A percentile compares a stretch with the other conserved stretches of the same genome.
phyloP scores from a whole-genome alignment of 1,140 invertebrate genomes.

The Argopecten irradians region DNA sequence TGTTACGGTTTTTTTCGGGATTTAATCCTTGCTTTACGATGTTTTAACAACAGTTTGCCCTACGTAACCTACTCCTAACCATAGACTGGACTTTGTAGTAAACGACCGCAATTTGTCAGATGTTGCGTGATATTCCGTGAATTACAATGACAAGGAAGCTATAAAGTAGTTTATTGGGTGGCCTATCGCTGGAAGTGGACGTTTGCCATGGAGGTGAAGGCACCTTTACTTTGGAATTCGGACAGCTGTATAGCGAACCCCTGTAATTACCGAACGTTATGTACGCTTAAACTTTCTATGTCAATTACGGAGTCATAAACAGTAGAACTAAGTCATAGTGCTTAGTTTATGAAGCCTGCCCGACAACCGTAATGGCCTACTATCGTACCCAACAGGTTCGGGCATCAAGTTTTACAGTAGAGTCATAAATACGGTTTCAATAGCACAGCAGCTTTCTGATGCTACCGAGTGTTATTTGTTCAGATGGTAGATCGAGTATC shows the following conservation, averaged over 20 bases:
- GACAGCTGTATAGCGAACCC: not conserved
- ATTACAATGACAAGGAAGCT: not conserved
- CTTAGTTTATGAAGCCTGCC: not conserved
- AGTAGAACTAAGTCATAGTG: not conserved
- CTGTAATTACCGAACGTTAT: not conserved
- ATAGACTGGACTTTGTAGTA: not conserved
- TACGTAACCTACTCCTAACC: not conserved
- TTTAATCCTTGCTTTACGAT: not conserved
- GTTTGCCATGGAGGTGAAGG: not conserved
- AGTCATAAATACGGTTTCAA: not conserved
- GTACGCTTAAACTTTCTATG: slow-evolving; percentile 9
- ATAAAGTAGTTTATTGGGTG: not conserved
- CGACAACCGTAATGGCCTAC: not conserved
- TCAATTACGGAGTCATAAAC: not conserved
- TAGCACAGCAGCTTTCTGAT: not conserved
- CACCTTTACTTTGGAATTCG: not conserved
- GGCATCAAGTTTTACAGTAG: not conserved
- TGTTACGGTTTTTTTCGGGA: not conserved
- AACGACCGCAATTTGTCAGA: not conserved
- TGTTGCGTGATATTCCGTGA: not conserved
- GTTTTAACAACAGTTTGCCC: not conserved
- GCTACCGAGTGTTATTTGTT: not conserved
- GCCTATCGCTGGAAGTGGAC: not conserved
- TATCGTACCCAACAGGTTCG: not conserved
- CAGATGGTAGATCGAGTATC: slow-evolving; percentile 20